Evolutionary conservation across 1,140 invertebrate species (phyloP), one percentile per base, ranked within the genome.

Genomic region (Drosophila tropicalis): DNA sequence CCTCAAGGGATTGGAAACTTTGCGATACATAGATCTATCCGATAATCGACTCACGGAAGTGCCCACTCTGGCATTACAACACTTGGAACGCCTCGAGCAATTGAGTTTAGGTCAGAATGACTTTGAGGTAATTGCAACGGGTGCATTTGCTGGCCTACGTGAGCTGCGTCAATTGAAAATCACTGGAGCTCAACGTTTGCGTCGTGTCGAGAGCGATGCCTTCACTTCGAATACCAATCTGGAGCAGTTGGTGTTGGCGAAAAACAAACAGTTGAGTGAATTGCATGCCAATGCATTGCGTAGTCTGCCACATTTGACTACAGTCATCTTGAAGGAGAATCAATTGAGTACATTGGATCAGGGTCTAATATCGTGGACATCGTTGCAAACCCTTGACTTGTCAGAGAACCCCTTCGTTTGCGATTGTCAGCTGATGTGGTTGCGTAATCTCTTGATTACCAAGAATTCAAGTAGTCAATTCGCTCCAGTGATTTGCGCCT

Each of bases 401-500:
- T 95, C 96, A 12, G 96, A 97, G 70, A 98, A 98, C 83, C 96
- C 96, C 0, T 92, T 98, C 10, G 92, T 95, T n/a, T 98, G 97
- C 91, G 95, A 95, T 76, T 98, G 97, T 80, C 94, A 95, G 63
- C 83, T 97, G 3, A 91, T 96, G 36, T 98, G 97, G 97, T 93
- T 97, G 47, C 93, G 95, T 7, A 95, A 96, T 67, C 92, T 97
- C n/a, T 92, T 97, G 6, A 93, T 94, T 1, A 94, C 94, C 36
- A 93, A 96, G 41, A 97, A 97, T 10, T 40, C 72, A 13, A 94
- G 95, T 55, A 81, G 75, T 5, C 78, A 76, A n/a, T 79, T 74
- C 32, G 63, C 80, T 0, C 70, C 75, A 41, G 95, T 97, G 2
- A 93, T 96, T 32, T 98, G 97, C 83, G 93, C 94, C 0, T 94